Evolutionary conservation across 2,888 invertebrate genomes (phyloP), one percentile per base, ranked within the genome.

Genomic region (Archaeoteleia sp.): DNA sequence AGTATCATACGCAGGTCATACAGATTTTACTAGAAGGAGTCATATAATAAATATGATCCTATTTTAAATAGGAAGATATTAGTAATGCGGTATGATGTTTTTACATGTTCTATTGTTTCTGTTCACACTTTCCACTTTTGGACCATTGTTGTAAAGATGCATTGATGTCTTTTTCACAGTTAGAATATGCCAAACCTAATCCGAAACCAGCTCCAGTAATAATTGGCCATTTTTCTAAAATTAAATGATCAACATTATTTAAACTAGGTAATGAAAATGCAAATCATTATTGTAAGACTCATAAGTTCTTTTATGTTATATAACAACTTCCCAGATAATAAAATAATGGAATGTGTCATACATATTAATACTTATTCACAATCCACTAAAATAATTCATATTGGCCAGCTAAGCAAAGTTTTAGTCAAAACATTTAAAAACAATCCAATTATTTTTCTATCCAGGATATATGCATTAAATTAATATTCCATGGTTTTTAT

Each of bases 151-250:
- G 75, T 49, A 84, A 54, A 2, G 85, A 81, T 17, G 82, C 81
- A 74, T 89, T 89, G 35, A 90, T 76, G 71, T 91, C 91, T 80
- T 90, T 87, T 86, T 95, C 93, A 86, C 96, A 96, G 86, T 95
- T 95, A 49, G 94, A 90, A 87, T 93, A 94, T 40, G 95, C 96
- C 87, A 95, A 91, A 43, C 98, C 98, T 77, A 96, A 87, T 29
- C 97, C 98, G 83, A 95, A 91, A 49, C 97, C 97, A 72, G 93
- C 89, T 27, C 97, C 97, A 62, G 95, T 89, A 79, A 94, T 90
- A 17, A 96, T 86, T 1, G 97, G 97, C 96, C 96, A 97, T 78
- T 91, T 90, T 80, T 94, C 91, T 91, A 79, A 2, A 86, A 83
- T 62, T 67, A 73, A 40, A 35, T 15, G 32, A 12, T 48, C 3